Percentiles rank a stretch among this genome's conserved stretches.
These are phyloP conservation scores for Agriopis marginaria DNA, from an alignment of 2,888 invertebrate species.

Conservation along the genomic window DNA sequence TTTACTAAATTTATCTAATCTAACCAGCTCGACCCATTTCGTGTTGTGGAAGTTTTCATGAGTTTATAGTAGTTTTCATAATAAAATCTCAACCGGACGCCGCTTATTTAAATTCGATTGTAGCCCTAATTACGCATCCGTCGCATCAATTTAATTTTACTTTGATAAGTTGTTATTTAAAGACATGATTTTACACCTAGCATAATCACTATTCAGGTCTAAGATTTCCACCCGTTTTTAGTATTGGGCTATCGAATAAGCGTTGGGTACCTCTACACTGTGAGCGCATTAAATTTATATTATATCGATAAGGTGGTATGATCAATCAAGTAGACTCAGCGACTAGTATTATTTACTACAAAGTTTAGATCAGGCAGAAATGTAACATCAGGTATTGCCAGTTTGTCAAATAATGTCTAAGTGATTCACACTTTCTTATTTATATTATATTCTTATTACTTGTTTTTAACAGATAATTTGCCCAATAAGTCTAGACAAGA, in stretches of 20 bases:
- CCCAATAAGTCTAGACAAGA: neutral
- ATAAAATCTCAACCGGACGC: constrained; percentile 74
- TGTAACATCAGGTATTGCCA: neutral
- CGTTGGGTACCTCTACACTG: constrained; percentile 69
- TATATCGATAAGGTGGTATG: neutral
- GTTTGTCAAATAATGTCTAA: neutral
- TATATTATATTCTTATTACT: neutral
- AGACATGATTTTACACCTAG: constrained; percentile 40
- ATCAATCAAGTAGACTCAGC: neutral
- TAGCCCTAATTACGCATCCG: constrained; percentile 75
- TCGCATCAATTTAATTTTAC: constrained; percentile 66
- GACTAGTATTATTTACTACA: neutral
- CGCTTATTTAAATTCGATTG: constrained; percentile 59
- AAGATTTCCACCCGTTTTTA: constrained; percentile 49
- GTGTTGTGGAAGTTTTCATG: neutral
- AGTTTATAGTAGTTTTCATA: constrained; percentile 21
- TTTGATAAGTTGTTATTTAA: constrained; percentile 29
- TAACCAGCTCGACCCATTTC: constrained; percentile 8
- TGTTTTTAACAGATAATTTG: neutral
- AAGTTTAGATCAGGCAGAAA: neutral
- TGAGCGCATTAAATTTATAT: constrained; percentile 55
- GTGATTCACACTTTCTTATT: neutral
- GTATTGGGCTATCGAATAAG: constrained; percentile 55
- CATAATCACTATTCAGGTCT: constrained; percentile 34
- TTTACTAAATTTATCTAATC: neutral